Conservation (phyloP, 2,888 invertebrate genomes). For the Lymantria dispar region DNA sequence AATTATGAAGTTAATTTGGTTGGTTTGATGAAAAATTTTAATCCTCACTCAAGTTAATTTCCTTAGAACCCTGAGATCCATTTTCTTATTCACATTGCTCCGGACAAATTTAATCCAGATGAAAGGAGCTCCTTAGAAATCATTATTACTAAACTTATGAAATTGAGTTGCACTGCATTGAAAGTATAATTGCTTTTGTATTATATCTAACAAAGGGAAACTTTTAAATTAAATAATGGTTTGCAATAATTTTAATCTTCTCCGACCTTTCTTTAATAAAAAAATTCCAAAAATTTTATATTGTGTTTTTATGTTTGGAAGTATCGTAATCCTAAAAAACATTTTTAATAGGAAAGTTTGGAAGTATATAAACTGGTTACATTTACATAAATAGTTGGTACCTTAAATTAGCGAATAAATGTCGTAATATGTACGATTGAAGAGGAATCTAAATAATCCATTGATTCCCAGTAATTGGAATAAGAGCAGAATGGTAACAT, state of each 20-base stretch:
- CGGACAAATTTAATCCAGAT: conserved; percentile 56
- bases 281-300: background rate
- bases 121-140: conserved; percentile 38
- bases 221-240: conserved; percentile 6
- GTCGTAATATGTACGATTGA: too few species aligned
- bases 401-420: too few species aligned
- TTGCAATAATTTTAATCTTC: background rate
- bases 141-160: conserved; percentile 23
- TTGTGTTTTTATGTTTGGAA: background rate
- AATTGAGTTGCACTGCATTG: conserved; percentile 11
- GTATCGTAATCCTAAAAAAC: background rate
- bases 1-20: conserved; percentile 77
- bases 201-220: conserved; percentile 5
- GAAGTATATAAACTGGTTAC: too few species aligned
- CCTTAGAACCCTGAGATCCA: conserved; percentile 57
- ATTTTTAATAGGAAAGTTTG: too few species aligned
- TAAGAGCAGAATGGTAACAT: too few species aligned
- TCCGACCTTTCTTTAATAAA: background rate
- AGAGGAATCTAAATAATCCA: too few species aligned
- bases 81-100: conserved; percentile 62
- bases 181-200: conserved; percentile 7
- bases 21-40: conserved; percentile 77
- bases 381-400: too few species aligned
- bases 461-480: too few species aligned
- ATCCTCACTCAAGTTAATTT: conserved; percentile 74